Evolutionary conservation across 2,113 vertebrate species (phyloP), one percentile per base, ranked within the genome.

Genomic region (Neotragus moschatus): DNA sequence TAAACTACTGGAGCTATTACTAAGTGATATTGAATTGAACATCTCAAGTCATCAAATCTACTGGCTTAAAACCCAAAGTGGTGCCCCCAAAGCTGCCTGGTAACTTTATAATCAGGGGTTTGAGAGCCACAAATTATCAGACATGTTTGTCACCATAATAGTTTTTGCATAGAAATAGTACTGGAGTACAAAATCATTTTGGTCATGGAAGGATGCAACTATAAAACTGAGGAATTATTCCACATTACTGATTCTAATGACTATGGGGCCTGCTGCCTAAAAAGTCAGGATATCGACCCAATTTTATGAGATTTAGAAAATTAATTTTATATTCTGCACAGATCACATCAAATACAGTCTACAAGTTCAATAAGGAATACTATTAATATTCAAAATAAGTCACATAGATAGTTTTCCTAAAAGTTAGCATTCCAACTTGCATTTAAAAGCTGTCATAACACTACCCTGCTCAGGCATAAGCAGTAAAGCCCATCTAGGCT

Each of bases 241-340:
- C 94, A 88, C 84, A 66, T 89, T 90, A 80, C 19, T 56, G 88
- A 86, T 79, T 91, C 89, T 92, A 75, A 43, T 96, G 95, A 97
- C 25, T 63, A 94, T 49, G 88, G 91, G 91, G 55, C 70, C 70
- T 90, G 43, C 92, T 30, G 39, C 75, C 92, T 94, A 60, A 84
- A 95, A 94, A 45, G 89, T 81, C 21, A 19, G 55, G 79, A 19
- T 30, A 58, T 55, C 73, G 28, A 66, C 56, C 75, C 25, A 61
- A 17, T 55, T 97, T 98, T 94, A 94, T 91, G 96, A 97, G 97
- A 98, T 92, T 95, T 88, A 61, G 75, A 61, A 98, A 96, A 79
- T 95, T 94, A 96, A 97, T 98, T 98, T 98, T 93, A 96, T 91
- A 79, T 28, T 95, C 58, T 73, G 51, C n/a, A 96, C 43, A 19